Evolutionary conservation across 2,113 vertebrate species (phyloP).

Genomic region (human (Homo sapiens)): GRCh38 chr4:179076001-179076500

Average conservation of each 20-base stretch:
- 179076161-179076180: rapidly evolving
- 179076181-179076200: background rate
- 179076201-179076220: background rate
- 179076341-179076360: background rate
- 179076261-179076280: background rate
- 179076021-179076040: background rate
- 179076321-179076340: background rate
- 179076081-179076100: background rate
- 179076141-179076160: background rate
- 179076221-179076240: background rate
- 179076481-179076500: background rate
- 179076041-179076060: background rate
- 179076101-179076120: background rate
- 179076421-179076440: background rate
- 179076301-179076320: background rate
- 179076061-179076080: background rate
- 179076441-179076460: background rate
- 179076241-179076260: background rate
- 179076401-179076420: background rate
- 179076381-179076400: background rate
- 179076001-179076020: background rate
- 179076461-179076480: background rate
- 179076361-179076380: background rate
- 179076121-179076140: background rate
- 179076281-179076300: background rate